phyloP scores from a whole-genome alignment of 1,140 invertebrate species.

The Ericerus pela region DNA sequence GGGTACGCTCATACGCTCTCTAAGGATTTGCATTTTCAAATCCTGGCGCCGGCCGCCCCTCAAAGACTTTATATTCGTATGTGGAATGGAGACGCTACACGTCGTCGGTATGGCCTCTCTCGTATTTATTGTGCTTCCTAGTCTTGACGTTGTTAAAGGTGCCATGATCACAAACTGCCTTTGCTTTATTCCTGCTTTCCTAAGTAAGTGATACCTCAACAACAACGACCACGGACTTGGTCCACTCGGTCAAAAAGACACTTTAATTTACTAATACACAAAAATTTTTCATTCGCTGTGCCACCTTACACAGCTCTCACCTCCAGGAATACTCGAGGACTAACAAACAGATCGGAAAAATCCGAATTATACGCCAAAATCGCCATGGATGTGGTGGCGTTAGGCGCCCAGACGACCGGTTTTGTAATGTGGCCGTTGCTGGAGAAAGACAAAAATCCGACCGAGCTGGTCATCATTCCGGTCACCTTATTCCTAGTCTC shows the following conservation, averaged over 20 bases:
- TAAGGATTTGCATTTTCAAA: slow-evolving; percentile 81
- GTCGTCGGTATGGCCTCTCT: slow-evolving; percentile 68
- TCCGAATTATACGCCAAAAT: slow-evolving; percentile 53
- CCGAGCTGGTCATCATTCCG: slow-evolving; percentile 65
- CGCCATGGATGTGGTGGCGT: slow-evolving; percentile 63
- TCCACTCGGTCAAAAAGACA: background rate
- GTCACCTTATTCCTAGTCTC: slow-evolving; percentile 69
- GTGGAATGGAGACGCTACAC: slow-evolving; percentile 71
- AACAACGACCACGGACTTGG: background rate
- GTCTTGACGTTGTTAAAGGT: slow-evolving; percentile 79
- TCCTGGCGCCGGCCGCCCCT: slow-evolving; percentile 25
- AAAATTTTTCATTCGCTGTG: too few species aligned
- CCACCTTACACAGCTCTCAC: slow-evolving; percentile 55
- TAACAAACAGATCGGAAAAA: slow-evolving; percentile 31
- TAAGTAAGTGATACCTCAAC: slow-evolving; percentile 35
- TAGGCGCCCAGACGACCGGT: slow-evolving; percentile 71
- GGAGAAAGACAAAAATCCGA: slow-evolving; percentile 35
- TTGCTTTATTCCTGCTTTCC: slow-evolving; percentile 69
- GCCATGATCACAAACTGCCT: slow-evolving; percentile 88
- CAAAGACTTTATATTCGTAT: slow-evolving; percentile 37
- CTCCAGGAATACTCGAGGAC: slow-evolving; percentile 55
- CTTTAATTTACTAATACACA: background rate
- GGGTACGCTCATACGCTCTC: slow-evolving; percentile 65
- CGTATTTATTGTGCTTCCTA: slow-evolving; percentile 73
- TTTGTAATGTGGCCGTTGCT: slow-evolving; percentile 78